Evolutionary conservation across 2,797 vertebrate species (phyloP).

Genomic region (Podarcis lilfordi): DNA sequence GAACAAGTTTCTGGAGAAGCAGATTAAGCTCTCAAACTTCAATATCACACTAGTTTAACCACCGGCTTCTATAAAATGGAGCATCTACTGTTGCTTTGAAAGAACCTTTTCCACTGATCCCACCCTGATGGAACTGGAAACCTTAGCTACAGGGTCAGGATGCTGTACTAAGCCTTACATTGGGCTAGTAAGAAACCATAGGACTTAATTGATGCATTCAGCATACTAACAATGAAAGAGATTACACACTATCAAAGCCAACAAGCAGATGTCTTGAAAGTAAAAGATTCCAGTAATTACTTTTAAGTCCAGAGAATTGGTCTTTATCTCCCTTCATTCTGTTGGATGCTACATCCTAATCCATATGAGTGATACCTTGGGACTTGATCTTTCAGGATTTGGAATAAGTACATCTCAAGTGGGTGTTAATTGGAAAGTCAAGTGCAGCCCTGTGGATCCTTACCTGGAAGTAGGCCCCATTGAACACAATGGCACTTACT

Average conservation of each 20-base stretch:
- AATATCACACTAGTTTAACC: neutral
- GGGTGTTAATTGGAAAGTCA: neutral
- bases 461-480: too few species aligned
- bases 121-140: neutral
- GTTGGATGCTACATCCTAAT: neutral
- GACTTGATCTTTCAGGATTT: neutral
- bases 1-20: too few species aligned
- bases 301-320: slow-evolving; percentile 3
- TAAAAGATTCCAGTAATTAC: neutral
- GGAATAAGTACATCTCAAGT: neutral
- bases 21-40: neutral
- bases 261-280: slow-evolving; percentile 17
- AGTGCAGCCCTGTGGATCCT: neutral
- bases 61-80: neutral
- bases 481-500: neutral
- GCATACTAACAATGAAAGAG: neutral
- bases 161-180: neutral
- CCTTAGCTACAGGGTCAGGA: neutral
- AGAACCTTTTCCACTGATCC: neutral
- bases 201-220: neutral
- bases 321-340: neutral
- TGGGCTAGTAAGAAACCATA: neutral
- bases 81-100: neutral
- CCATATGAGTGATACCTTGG: neutral
- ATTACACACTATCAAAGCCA: neutral